phyloP scores from a whole-genome alignment of 2,888 invertebrate species.

The Steromphala cineraria region DNA sequence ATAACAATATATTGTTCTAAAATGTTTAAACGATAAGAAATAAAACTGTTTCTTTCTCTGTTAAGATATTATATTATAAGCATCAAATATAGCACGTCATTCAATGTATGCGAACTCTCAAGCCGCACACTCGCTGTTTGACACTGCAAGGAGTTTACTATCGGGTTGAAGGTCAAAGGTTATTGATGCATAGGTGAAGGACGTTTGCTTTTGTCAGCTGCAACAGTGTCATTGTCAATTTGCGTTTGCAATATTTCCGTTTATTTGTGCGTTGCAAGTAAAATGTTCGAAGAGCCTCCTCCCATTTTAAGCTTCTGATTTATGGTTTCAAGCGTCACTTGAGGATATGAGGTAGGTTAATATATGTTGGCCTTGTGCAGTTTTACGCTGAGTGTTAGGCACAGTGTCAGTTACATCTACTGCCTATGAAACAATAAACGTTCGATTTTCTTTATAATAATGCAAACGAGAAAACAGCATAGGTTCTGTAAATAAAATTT shows the following conservation, averaged over 20 bases:
- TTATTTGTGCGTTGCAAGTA: slow-evolving; percentile 13
- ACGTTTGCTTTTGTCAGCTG: neutral
- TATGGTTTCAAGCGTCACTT: slow-evolving; percentile 16
- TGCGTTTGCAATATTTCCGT: neutral
- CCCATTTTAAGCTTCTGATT: slow-evolving; percentile 32
- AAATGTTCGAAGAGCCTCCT: slow-evolving; percentile 37
- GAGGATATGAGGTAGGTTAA: slow-evolving; percentile 45
- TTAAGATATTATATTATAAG: too few species aligned
- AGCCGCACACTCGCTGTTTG: neutral
- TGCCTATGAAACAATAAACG: too few species aligned
- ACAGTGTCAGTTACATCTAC: too few species aligned
- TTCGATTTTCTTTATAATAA: too few species aligned
- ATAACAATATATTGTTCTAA: too few species aligned
- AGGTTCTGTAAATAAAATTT: too few species aligned
- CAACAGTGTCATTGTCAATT: neutral
- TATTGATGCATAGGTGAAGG: neutral
- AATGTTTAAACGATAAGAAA: too few species aligned
- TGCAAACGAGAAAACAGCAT: too few species aligned
- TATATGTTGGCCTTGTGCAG: neutral
- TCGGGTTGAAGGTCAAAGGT: neutral
- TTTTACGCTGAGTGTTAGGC: too few species aligned
- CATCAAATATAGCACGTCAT: too few species aligned
- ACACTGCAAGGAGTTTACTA: neutral
- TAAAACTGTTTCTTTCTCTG: too few species aligned
- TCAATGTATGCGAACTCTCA: too few species aligned